phyloP scores from a whole-genome alignment of 1,140 invertebrate genomes.

The Drosophila littoralis region DNA sequence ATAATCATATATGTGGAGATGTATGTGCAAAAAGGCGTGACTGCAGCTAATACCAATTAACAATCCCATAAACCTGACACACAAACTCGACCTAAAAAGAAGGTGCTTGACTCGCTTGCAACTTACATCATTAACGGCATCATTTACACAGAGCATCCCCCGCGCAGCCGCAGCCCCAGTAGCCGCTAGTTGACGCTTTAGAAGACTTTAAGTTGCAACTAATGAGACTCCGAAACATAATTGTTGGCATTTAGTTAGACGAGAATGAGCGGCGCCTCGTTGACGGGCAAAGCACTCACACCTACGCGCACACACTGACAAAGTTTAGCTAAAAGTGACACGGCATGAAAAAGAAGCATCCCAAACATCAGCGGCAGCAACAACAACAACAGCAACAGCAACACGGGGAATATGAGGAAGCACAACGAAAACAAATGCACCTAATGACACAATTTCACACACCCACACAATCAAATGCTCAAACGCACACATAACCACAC shows the following conservation, averaged over 20 bases:
- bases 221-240: constrained; percentile 82
- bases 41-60: constrained; percentile 69
- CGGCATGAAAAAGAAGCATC: constrained; percentile 66
- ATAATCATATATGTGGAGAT: constrained; percentile 4
- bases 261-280: constrained; percentile 47
- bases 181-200: constrained; percentile 50
- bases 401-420: constrained; percentile 39
- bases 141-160: constrained; percentile 61
- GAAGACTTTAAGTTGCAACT: constrained; percentile 78
- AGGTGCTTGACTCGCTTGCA: constrained; percentile 54
- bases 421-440: constrained; percentile 81
- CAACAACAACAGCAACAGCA: constrained; percentile 53
- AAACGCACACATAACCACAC: constrained; percentile 13
- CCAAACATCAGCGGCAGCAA: constrained; percentile 48
- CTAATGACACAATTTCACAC: constrained; percentile 79
- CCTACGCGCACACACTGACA: constrained; percentile 27
- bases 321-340: constrained; percentile 59
- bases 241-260: constrained; percentile 78
- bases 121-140: constrained; percentile 81
- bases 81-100: constrained; percentile 72
- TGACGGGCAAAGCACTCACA: constrained; percentile 32
- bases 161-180: background rate
- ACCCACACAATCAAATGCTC: constrained; percentile 29
- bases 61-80: constrained; percentile 37
- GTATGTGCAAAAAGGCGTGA: constrained; percentile 1